Base-by-base conservation (phyloP, 2,888 invertebrate genomes). In the Diaprepes abbreviatus region DNA sequence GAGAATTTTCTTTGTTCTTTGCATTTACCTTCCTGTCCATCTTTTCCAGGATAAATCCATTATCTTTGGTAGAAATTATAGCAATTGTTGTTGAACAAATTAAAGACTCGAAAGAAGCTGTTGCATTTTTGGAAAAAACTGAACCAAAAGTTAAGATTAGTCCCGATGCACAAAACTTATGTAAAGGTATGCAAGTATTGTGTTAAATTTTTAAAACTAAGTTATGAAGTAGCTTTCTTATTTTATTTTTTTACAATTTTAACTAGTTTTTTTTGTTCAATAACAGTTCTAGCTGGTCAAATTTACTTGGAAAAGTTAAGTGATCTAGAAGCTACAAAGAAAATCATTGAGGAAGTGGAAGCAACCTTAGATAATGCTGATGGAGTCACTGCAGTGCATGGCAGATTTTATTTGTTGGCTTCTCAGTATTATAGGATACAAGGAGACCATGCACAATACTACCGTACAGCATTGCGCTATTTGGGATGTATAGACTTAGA, bases 361-460 rank as follows among this genome's bases (percentile, higher is more conserved):
- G 89, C 89, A 19, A 90, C 93, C 12, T 85, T 98, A 12, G 96
- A 97, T 77, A 92, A 93, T 76, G 91, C 95, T 0, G 96, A 97
- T 80, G 97, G 97, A 21, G 92, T 98, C 2, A 96, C 96, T 0
- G 88, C 95, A 0, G 97, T 98, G 0, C 98, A 98, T 81, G 96
- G 96, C 21, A 89, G 95, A 79, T 98, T 95, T 84, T 98, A 97
- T 81, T 91, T 96, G 75, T 86, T 98, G 1, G 96, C 97, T 3
- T 95, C 96, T 1, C 93, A 96, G 76, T 94, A 97, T 79, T 96
- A 97, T 83, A 90, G 90, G 73, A 87, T 92, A 24, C 90, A 92
- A 78, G 96, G 96, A 0, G 93, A 96, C 76, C 95, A 97, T 85
- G 94, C 95, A 0, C 93, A 94, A 76, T 99, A 98, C 87, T 99